Base-by-base conservation (phyloP, 1,140 invertebrate species). In the Drosophila pachea region DNA sequence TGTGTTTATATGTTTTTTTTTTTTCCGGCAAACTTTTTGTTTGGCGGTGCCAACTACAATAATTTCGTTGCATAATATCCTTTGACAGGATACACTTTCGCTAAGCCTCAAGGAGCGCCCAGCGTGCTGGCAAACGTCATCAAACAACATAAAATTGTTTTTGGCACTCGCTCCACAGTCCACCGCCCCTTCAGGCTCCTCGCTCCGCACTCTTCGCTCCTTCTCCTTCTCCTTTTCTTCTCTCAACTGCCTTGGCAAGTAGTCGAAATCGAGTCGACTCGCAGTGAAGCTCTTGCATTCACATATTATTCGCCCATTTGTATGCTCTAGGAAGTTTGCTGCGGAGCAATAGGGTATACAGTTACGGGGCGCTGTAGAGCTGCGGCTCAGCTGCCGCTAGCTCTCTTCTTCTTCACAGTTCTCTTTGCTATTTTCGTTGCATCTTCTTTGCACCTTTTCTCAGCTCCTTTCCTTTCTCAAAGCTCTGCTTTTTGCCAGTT, bases 51-150 rank as follows among this genome's bases (percentile, higher is more conserved):
- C 72, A 74, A 76, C 55, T 70, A 74, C 71, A 76, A 76, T 74
- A 76, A 74, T 71, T 76, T 74, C 58, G 67, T 63, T 71, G 71
- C 74, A 74, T 74, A 76, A 76, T 74, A 74, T 67, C 67, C 71
- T 76, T 76, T 76, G 74, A 74, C 74, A 76, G 74, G 74, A 76
- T 76, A 76, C 74, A 76, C 67, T 74, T 76, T 76, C 74, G 74
- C 74, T 76, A 76, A 71, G 74, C 67, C 61, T 71, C 67, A 71
- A 70, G 60, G 56, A 66, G 67, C 64, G 49, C 64, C 59, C 73
- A 68, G 54, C 60, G 58, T 31, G 59, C 60, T 63, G 8, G 40
- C 53, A 43, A 76, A 66, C 62, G 71, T 76, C 74, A 70, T 76
- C 74, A 74, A 74, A 70, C 53, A 71, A 66, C 61, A 70, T 76